A percentile compares a stretch with the other conserved stretches of the same genome.
Conservation (phyloP, 2,113 vertebrate genomes). For the Cricetomys ansorgei region DNA sequence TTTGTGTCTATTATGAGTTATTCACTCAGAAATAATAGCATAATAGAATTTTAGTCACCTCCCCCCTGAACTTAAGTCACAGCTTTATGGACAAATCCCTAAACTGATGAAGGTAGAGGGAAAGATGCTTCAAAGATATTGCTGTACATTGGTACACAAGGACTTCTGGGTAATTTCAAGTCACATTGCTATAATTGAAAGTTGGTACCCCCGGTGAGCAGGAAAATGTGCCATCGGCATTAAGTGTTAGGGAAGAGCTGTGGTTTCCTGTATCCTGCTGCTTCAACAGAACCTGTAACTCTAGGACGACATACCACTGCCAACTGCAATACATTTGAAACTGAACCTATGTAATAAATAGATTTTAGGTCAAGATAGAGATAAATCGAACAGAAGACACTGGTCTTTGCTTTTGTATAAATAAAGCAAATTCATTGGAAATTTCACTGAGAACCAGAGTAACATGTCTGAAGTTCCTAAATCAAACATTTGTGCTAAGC, state of each 20-base stretch:
- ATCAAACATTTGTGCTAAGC: slow-evolving; percentile 70
- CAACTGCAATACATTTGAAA: slow-evolving; percentile 73
- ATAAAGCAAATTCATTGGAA: slow-evolving; percentile 39
- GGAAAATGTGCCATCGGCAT: neutral
- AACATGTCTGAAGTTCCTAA: slow-evolving; percentile 1
- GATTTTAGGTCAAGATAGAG: slow-evolving; percentile 75
- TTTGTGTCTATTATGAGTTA: neutral
- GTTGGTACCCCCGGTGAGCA: neutral
- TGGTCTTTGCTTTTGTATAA: slow-evolving; percentile 52
- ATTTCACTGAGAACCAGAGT: slow-evolving; percentile 38
- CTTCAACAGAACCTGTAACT: slow-evolving; percentile 57
- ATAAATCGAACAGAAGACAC: slow-evolving; percentile 59
- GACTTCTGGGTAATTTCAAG: neutral
- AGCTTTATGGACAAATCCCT: neutral
- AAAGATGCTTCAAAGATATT: neutral
- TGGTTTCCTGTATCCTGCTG: slow-evolving; percentile 9
- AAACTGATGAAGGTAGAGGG: neutral
- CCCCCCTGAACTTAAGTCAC: neutral
- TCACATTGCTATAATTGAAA: slow-evolving; percentile 11
- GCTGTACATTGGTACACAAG: neutral
- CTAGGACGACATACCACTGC: slow-evolving; percentile 61
- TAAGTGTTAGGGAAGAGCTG: neutral
- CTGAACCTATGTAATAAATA: slow-evolving; percentile 77
- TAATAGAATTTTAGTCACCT: slow-evolving; percentile 9
- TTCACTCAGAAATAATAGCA: slow-evolving; percentile 36